Evolutionary conservation across 1,140 invertebrate genomes (phyloP), one percentile per base, ranked within the genome.

Genomic region (Coenobita brevimanus): DNA sequence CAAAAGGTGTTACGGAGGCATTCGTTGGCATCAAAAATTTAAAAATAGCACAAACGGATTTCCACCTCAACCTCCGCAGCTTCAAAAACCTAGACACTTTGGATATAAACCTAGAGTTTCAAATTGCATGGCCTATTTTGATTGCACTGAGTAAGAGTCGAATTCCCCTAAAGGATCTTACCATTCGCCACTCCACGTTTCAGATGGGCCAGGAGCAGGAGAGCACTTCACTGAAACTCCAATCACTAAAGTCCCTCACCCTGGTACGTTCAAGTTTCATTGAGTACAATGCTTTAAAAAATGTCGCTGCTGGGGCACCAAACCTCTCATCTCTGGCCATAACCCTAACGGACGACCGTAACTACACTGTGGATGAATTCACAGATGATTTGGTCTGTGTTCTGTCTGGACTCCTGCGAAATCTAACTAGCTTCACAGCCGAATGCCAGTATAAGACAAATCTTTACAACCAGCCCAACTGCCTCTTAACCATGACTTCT

Each of bases 191-290:
- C 24, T 57, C 89, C 3, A 90, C 86, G 0, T 90, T 90, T 41
- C 71, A 85, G 71, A 69, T 90, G 15, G 88, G 75, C 17, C 80
- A 81, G 6, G 82, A 90, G 21, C 62, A 88, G n/a, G 84, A 90
- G 30, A 60, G 60, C 6, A 27, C 69, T 3, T 62, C 79, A 6
- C 76, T 88, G 17, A 79, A 50, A 50, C 30, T 90, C 6, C 43
- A 43, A 15, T 54, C 50, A 13, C 82, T 90, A 0, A 62, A 57
- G 2, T 85, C 82, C 33, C 88, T 90, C n/a, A 88, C 87, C 1
- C 73, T 90, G 2, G 57, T 90, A 24, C 86, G 87, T n/a, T 89
- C 89, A 1, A 90, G 89, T 43, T 90, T 90, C 67, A 89, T 90
- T 30, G 89, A 90, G 67, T 90, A 81, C 54, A 80, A 64, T 13